Evolutionary conservation across 2,113 vertebrate species (phyloP), one percentile per base, ranked within the genome.

Genomic region (Lynx canadensis): DNA sequence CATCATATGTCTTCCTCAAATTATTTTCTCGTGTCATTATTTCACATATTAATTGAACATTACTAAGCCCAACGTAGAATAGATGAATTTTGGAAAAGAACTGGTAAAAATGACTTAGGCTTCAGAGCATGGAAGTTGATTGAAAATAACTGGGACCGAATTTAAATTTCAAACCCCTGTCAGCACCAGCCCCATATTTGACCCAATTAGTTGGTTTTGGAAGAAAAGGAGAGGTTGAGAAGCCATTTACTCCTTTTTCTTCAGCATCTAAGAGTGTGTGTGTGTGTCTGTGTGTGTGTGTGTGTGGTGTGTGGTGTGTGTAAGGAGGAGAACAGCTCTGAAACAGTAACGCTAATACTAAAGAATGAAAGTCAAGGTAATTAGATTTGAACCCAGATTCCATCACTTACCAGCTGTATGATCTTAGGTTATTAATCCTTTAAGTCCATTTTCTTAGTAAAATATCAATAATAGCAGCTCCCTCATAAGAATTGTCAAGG

Each of bases 11-110:
- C 45, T 85, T 94, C 36, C 25, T 94, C 23, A 88, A 93, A 73
- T 96, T 81, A 95, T 90, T 92, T 97, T 91, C 73, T 96, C 38
- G 6, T 80, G 15, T 85, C 50, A 92, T 87, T 93, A 41, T 96
- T 97, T 88, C 60, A 97, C 31, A 50, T 90, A 55, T 89, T 45
- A 92, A 68, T 18, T 95, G 45, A 23, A 78, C 25, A 82, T 92
- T 29, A 94, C 48, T 94, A 80, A 81, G 33, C 71, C 50, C 31
- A 50, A 38, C 31, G 41, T 7, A 57, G 48, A 89, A 88, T 73
- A 45, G 90, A 73, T 88, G 57, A 83, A 83, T 60, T 89, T 60
- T 82, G 33, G 66, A 33, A 57, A 81, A 93, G 2, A 79, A 27
- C 36, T 94, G 38, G 89, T 96, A 29, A 82, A 83, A 66, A 33